Percentiles rank a stretch among this genome's conserved stretches.
phyloP scores from a whole-genome alignment of 1,140 invertebrate species.

The Mycetomoellerius zeteki region DNA sequence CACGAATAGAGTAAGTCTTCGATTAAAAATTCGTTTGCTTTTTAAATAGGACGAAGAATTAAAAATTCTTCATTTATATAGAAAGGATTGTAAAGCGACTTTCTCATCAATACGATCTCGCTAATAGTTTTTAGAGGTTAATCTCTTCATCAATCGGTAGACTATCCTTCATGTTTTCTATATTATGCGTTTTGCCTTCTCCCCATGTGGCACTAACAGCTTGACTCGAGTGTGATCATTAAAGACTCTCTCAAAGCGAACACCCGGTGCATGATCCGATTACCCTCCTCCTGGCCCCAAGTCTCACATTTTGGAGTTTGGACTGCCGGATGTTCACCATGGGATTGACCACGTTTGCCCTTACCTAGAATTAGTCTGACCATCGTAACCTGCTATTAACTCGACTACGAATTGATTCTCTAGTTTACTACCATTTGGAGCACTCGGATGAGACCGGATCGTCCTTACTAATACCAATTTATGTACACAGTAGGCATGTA shows the following conservation, averaged over 20 bases:
- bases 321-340: slow-evolving; percentile 61
- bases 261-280: slow-evolving; percentile 63
- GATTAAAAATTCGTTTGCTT: slow-evolving; percentile 32
- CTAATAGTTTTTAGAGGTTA: slow-evolving; percentile 1
- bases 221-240: slow-evolving; percentile 47
- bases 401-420: slow-evolving; percentile 80
- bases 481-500: background rate
- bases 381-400: slow-evolving; percentile 79
- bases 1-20: slow-evolving; percentile 3
- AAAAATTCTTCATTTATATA: slow-evolving; percentile 46
- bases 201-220: slow-evolving; percentile 24
- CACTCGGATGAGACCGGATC: slow-evolving; percentile 38
- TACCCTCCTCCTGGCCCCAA: slow-evolving; percentile 21
- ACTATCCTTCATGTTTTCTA: background rate
- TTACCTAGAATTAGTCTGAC: slow-evolving; percentile 72
- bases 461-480: slow-evolving; percentile 28
- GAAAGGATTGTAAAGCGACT: slow-evolving; percentile 16
- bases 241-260: slow-evolving; percentile 65
- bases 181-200: slow-evolving; percentile 7
- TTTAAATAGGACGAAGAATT: slow-evolving; percentile 10
- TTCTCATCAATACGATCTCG: background rate
- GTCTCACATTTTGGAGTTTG: slow-evolving; percentile 64
- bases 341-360: slow-evolving; percentile 51
- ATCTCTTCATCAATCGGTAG: background rate
- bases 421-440: slow-evolving; percentile 77